These are phyloP conservation scores for Cremastinae sp. DNA, from an alignment of 2,888 invertebrate genomes.

Conservation along the genomic window DNA sequence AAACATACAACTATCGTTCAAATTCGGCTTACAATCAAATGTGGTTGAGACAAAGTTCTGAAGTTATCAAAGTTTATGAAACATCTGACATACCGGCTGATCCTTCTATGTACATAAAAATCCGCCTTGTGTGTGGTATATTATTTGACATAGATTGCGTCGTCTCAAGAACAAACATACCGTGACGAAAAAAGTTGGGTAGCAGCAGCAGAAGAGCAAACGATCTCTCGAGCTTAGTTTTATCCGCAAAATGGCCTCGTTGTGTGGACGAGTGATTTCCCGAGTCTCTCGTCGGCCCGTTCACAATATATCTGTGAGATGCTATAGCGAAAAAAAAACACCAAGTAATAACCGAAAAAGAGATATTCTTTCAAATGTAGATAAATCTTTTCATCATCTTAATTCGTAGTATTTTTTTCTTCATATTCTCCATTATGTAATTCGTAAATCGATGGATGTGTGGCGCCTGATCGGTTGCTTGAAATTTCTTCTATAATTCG, in stretches of 20 bases:
- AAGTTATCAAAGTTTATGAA: too few species aligned
- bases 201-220: slow-evolving; percentile 11
- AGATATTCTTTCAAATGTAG: background rate
- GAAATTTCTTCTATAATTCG: slow-evolving; percentile 15
- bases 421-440: slow-evolving; percentile 56
- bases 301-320: slow-evolving; percentile 60
- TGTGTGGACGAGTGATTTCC: slow-evolving; percentile 87
- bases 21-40: too few species aligned
- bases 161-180: background rate
- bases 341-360: slow-evolving; percentile 9
- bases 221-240: slow-evolving; percentile 30
- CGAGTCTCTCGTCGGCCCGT: slow-evolving; percentile 82
- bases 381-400: background rate
- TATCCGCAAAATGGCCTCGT: slow-evolving; percentile 86
- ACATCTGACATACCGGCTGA: too few species aligned
- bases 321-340: slow-evolving; percentile 48
- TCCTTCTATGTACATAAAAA: too few species aligned
- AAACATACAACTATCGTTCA: too few species aligned
- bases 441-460: slow-evolving; percentile 41
- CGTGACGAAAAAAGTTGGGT: background rate
- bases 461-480: slow-evolving; percentile 28
- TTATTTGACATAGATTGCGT: too few species aligned
- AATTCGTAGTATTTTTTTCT: background rate
- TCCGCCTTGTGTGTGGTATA: too few species aligned
- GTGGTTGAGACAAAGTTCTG: too few species aligned